A percentile compares a stretch with the other conserved stretches of the same genome.
Conservation (phyloP, 2,797 vertebrate genomes). For the Eulemur rubriventer region DNA sequence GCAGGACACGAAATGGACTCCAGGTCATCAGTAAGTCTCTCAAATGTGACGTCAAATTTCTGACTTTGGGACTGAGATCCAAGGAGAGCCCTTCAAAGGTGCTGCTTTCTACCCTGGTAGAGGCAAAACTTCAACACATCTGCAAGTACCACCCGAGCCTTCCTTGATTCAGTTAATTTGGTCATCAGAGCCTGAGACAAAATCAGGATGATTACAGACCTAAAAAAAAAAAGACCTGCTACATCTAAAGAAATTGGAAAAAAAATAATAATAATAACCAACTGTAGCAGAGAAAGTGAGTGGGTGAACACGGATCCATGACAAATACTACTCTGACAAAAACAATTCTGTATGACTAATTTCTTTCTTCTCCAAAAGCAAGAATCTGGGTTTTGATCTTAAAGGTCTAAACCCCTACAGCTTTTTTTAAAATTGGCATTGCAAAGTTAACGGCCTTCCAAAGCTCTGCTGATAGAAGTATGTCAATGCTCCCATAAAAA, state of each 20-base stretch:
- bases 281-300: constrained; percentile 66
- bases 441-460: constrained; percentile 42
- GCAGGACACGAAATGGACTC: background rate
- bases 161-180: constrained; percentile 56
- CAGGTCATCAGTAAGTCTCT: background rate
- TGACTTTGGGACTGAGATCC: constrained; percentile 4
- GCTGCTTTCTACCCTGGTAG: constrained; percentile 49
- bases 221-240: constrained; percentile 55
- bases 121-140: background rate
- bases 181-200: constrained; percentile 50
- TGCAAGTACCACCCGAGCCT: constrained; percentile 22
- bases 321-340: constrained; percentile 76
- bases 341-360: constrained; percentile 80
- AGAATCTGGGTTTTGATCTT: constrained; percentile 65
- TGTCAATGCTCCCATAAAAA: constrained; percentile 55
- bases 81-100: constrained; percentile 11
- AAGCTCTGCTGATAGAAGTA: constrained; percentile 44
- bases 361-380: constrained; percentile 72
- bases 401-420: constrained; percentile 56
- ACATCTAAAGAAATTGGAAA: constrained; percentile 57
- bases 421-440: constrained; percentile 53
- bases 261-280: constrained; percentile 54
- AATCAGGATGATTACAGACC: constrained; percentile 31
- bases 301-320: constrained; percentile 75
- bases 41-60: background rate